phyloP scores from a whole-genome alignment of 2,888 invertebrate species.

The Harmothoe impar region DNA sequence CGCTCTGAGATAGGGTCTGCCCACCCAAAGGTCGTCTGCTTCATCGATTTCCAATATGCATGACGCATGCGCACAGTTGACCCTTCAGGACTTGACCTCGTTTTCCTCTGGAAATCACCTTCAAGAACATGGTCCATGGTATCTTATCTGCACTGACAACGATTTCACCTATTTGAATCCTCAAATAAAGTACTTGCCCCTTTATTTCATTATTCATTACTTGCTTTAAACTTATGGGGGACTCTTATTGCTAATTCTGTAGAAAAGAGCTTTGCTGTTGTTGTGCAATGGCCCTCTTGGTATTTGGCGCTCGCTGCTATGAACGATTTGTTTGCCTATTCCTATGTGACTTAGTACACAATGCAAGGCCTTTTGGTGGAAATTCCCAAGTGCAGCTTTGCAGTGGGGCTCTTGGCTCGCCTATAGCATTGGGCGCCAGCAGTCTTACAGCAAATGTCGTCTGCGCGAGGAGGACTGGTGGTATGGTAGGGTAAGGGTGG shows the following conservation, averaged over 20 bases:
- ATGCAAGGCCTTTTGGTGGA: slow-evolving; percentile 31
- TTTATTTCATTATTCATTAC: too few relatives aligned
- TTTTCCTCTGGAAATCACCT: background rate
- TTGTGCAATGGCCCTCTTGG: background rate
- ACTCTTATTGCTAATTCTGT: background rate
- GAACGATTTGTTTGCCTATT: slow-evolving; percentile 40
- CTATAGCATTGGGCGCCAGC: background rate
- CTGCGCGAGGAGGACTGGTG: background rate
- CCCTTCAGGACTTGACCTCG: slow-evolving; percentile 24
- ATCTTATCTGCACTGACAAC: background rate
- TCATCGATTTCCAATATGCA: slow-evolving; percentile 45
- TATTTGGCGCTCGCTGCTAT: background rate
- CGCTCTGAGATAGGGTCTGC: slow-evolving; percentile 29
- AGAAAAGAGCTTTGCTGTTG: background rate
- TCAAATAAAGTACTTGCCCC: too few relatives aligned
- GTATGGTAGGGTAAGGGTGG: slow-evolving; percentile 37
- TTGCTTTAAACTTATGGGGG: background rate
- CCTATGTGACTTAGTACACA: slow-evolving; percentile 22
- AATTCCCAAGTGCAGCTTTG: slow-evolving; percentile 20
- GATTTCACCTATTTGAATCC: too few relatives aligned
- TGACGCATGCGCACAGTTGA: slow-evolving; percentile 57
- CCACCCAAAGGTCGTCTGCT: slow-evolving; percentile 41
- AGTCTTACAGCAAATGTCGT: background rate
- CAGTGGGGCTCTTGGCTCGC: background rate
- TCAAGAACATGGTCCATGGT: background rate